Conservation (phyloP, 2,797 vertebrate genomes). For the Lateolabrax maculatus region DNA sequence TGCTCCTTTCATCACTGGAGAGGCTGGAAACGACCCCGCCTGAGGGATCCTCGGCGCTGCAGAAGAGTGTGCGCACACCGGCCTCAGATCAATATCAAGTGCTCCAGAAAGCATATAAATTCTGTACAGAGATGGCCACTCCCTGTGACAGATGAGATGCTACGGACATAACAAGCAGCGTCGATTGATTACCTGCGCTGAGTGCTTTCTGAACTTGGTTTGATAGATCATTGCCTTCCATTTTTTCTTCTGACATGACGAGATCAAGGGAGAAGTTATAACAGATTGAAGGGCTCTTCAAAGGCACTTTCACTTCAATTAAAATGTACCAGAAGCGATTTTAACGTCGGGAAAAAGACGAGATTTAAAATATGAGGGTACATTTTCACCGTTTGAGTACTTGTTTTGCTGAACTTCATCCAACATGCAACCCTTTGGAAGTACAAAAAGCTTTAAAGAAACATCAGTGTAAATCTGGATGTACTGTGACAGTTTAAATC, state of each 20-base stretch:
- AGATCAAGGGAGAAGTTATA: conserved; percentile 46
- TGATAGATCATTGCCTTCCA: conserved; percentile 39
- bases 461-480: background rate
- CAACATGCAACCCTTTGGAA: background rate
- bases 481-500: background rate
- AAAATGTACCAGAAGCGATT: conserved; percentile 29
- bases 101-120: conserved; percentile 54
- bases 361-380: background rate
- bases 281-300: conserved; percentile 29
- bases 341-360: background rate
- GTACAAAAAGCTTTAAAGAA: conserved; percentile 6
- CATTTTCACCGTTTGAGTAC: background rate
- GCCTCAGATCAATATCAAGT: conserved; percentile 71
- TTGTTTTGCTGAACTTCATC: background rate
- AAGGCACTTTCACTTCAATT: conserved; percentile 47
- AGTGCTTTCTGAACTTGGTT: conserved; percentile 50
- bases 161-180: conserved; percentile 63
- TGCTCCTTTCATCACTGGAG: conserved; percentile 54
- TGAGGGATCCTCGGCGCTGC: conserved; percentile 32
- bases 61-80: background rate
- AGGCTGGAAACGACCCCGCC: conserved; percentile 40
- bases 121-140: conserved; percentile 43
- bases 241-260: conserved; percentile 49
- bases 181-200: conserved; percentile 55
- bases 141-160: conserved; percentile 63